Evolutionary conservation across 1,140 invertebrate genomes (phyloP), one percentile per base, ranked within the genome.

Genomic region (Drosophila varians): DNA sequence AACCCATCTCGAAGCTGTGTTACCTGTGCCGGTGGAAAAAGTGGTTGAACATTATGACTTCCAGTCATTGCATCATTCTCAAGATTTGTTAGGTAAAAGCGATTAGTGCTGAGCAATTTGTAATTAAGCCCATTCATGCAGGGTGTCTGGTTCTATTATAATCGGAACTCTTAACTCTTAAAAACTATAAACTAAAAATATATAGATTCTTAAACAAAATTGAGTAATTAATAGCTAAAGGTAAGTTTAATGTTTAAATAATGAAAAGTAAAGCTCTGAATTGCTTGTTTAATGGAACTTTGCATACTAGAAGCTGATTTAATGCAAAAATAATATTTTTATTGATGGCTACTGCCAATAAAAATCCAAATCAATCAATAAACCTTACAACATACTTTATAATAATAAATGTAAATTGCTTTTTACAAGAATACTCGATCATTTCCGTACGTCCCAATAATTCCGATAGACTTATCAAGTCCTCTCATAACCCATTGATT

Each of bases 1-100:
- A 94, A 58, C 94, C 94, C 94, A 95, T 95, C 1, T 68, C 46
- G 14, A 26, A 34, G 2, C 5, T 51, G 6, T 40, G 25, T 48
- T 21, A 16, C 1, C 40, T 66, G 26, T 23, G 11, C 8, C 8
- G 25, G 31, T 6, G 38, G 14, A 48, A 28, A 2, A 11, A 28
- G 7, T 16, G 38, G 9, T 48, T 28, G 16, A 8, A 28, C n/a
- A 36, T 23, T 12, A 5, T 18, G 4, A n/a, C 21, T 43, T 31
- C 21, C 43, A 23, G 9, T 8, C 34, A n/a, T 61, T 64, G 7
- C 55, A 64, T 61, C 43, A 48, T 12, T 47, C 11, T 11, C 21
- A 31, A 34, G 26, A 18, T 12, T 26, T 52, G 49, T 57, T 48
- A 66, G 38, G 65, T 45, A 53, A 60, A 16, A 7, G 14, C 7